Percentiles rank a stretch among this genome's conserved stretches.
phyloP scores from a whole-genome alignment of 92 coral and sea anemone species.

The Bergia puertoricense region DNA sequence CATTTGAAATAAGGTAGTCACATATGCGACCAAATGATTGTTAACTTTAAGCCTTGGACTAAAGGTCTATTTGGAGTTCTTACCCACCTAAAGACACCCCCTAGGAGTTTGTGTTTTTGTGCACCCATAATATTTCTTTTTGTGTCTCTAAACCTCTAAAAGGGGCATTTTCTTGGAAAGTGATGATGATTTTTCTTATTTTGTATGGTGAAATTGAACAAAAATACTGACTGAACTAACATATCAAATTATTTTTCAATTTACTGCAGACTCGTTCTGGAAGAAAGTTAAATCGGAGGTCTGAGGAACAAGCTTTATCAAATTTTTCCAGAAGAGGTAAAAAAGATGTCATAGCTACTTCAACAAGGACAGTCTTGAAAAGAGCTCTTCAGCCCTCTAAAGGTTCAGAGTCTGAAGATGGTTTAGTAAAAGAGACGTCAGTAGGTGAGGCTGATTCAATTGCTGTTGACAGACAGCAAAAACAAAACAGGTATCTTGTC shows the following conservation, averaged over 20 bases:
- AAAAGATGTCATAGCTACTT: not conserved
- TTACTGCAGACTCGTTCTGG: slow-evolving; percentile 73
- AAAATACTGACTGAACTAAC: not conserved
- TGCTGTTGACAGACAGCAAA: slow-evolving; percentile 5
- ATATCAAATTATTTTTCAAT: not conserved
- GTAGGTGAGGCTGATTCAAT: slow-evolving; percentile 21
- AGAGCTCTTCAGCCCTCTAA: not conserved
- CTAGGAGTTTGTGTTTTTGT: too few species aligned
- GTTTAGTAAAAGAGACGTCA: not conserved
- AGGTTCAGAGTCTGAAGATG: slow-evolving; percentile 10
- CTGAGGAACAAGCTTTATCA: slow-evolving; percentile 17
- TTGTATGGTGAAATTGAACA: not conserved
- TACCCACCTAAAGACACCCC: too few species aligned
- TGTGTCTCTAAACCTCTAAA: too few species aligned
- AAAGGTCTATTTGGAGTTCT: too few species aligned
- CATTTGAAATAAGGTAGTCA: too few species aligned
- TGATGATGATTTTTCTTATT: too few species aligned
- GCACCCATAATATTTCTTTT: too few species aligned
- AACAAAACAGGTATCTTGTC: slow-evolving; percentile 11
- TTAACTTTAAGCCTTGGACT: too few species aligned
- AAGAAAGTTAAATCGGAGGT: slow-evolving; percentile 45
- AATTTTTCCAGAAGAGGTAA: not conserved
- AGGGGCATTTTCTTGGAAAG: too few species aligned
- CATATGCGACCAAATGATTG: too few species aligned
- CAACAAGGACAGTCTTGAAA: slow-evolving; percentile 8